These are phyloP conservation scores for Rhabdomys dilectus DNA, from an alignment of 2,113 vertebrate genomes.

Conservation along the genomic window DNA sequence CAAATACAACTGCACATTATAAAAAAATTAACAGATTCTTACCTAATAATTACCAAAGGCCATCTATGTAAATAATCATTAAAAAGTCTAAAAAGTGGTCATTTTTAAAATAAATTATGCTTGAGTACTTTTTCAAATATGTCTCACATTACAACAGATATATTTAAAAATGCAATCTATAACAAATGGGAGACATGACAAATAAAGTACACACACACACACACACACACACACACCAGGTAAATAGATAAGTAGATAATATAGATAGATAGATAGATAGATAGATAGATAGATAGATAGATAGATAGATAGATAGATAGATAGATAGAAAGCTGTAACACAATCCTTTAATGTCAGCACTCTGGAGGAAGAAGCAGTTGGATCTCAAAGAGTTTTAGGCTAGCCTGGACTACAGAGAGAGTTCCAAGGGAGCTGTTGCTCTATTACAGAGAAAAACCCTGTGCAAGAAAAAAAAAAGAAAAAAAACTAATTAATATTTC, in stretches of 20 bases:
- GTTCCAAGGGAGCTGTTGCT: too few species aligned
- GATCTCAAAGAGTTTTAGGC: too few species aligned
- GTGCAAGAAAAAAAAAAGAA: neutral
- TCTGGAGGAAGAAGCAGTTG: too few species aligned
- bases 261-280: too few species aligned
- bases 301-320: too few species aligned
- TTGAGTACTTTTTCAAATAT: neutral
- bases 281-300: too few species aligned
- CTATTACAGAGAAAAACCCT: too few species aligned
- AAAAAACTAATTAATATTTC: neutral
- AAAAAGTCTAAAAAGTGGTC: neutral
- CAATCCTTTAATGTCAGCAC: too few species aligned
- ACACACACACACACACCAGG: too few species aligned
- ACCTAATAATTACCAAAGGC: neutral
- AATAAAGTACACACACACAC: neutral
- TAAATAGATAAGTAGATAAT: too few species aligned
- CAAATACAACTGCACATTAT: neutral
- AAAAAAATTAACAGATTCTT: neutral
- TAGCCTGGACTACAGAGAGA: too few species aligned
- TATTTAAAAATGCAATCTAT: neutral
- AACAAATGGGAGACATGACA: neutral
- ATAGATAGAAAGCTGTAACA: too few species aligned
- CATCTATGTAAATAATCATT: neutral
- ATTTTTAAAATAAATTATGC: neutral
- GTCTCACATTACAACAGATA: neutral